Evolutionary conservation across 2,888 invertebrate genomes (phyloP).

Genomic region (Galerucella calmariensis): DNA sequence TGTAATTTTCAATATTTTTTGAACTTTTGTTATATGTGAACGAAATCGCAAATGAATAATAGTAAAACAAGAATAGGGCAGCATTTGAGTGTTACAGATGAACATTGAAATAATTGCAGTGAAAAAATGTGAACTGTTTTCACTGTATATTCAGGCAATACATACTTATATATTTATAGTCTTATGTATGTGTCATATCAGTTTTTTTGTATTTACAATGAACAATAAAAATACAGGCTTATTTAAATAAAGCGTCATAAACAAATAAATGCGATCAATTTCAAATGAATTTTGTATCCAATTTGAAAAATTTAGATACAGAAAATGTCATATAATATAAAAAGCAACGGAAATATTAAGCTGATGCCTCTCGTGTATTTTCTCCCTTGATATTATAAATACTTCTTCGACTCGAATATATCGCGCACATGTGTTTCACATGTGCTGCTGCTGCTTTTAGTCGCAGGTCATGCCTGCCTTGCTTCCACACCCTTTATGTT

Average conservation of each 20-base stretch:
- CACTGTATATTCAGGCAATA: neutral
- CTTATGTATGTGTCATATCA: neutral
- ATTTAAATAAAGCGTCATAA: neutral
- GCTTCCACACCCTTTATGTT: slow-evolving; percentile 19
- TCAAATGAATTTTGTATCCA: slow-evolving; percentile 3
- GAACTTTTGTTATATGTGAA: too few species aligned
- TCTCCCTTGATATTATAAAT: slow-evolving; percentile 31
- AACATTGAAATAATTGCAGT: too few species aligned
- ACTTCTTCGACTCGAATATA: slow-evolving; percentile 33
- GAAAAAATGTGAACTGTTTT: too few species aligned
- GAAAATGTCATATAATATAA: slow-evolving; percentile 23
- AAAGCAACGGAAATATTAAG: slow-evolving; percentile 40
- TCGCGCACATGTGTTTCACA: slow-evolving; percentile 55
- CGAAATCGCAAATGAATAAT: too few species aligned
- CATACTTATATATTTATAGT: neutral
- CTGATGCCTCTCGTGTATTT: slow-evolving; percentile 29
- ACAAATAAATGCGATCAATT: neutral
- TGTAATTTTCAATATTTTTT: too few species aligned
- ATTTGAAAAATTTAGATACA: neutral
- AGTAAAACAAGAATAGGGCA: too few species aligned
- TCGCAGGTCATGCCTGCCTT: slow-evolving; percentile 32
- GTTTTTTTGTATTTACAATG: neutral
- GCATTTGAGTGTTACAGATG: too few species aligned
- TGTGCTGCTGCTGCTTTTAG: slow-evolving; percentile 55
- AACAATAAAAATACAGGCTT: slow-evolving; percentile 4